Base-by-base conservation (phyloP, 2,888 invertebrate genomes). In the Dysmachus trigonus region DNA sequence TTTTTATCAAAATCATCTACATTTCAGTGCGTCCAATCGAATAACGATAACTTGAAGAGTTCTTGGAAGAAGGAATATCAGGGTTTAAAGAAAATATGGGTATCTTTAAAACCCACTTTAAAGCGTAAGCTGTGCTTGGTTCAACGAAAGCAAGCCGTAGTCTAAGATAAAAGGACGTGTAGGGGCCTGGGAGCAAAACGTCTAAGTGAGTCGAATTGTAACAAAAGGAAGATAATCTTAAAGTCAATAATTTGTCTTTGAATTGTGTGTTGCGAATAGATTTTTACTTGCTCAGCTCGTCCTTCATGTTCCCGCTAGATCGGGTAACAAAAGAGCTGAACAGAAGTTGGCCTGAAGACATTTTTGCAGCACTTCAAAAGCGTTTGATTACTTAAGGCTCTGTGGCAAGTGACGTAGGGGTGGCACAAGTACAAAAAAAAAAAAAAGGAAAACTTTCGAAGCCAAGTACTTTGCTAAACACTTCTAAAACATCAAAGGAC, bases 221-320 rank as follows among this genome's bases (percentile, higher is more conserved):
- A 30, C 72, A 72, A 38, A 38, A 71, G 30, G 22, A 72, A 38
- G 41, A 72, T 72, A 83, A 72, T 72, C 83, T 72, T 71, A 83
- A 72, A 83, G 83, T 83, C 83, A 83, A 83, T 72, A 83, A 72
- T 83, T 83, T 81, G 81, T 83, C 41, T 72, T 71, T 83, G 83
- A 72, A 72, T 72, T 72, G 47, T 22, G 62, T 82, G 81, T 82
- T 35, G 7, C 62, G 62, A 82, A 82, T 82, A 83, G 72, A 83
- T 72, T 83, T 72, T 83, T 72, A 18, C 72, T n/a, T 33, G 38
- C 31, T 72, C 18, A 7, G 30, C 41, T 72, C 41, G 71, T 71
- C 41, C 53, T 22, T 22, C 83, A 41, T 27, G 27, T 72, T 47
- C 31, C 31, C 27, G 72, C n/a, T 31, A 10, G n/a, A 27, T 83